Base-by-base conservation (phyloP, 1,140 invertebrate species). In the Pteromalus puparum region DNA sequence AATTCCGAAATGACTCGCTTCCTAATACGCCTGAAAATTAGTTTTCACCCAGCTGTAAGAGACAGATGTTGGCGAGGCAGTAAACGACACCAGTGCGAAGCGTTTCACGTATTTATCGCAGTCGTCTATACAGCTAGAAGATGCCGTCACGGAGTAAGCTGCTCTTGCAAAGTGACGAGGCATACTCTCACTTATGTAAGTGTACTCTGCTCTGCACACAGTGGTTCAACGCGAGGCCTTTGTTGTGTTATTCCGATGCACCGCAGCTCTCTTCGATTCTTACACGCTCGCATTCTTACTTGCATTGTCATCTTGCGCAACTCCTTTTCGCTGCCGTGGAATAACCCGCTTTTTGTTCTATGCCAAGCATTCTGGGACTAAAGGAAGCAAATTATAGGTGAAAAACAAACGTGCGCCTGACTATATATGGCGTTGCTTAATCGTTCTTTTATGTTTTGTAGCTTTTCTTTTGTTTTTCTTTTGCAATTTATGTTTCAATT, bases 161-260 rank as follows among this genome's bases (percentile, higher is more conserved):
- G 72, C 34, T 74, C 53, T 61, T 34, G 3, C 38, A 42, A 74
- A 74, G 34, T 74, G 72, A 38, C 34, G 72, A 74, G 34, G 72
- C 21, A n/a, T n/a, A 42, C 72, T 74, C 72, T 42, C 21, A n/a
- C 72, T 74, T 74, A 42, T n/a, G 72, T 42, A 74, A 74, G 72
- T 38, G 72, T 9, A 7, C 38, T 9, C 26, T 73, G 48, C 18
- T 53, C 48, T 53, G 12, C 21, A 61, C 21, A 61, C 21, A 3
- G 53, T 3, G 18, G 53, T 42, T 42, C 72, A 34, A 21, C 34
- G 34, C 28, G 72, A 34, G 21, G 15, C 72, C 34, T 74, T 74
- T 74, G 34, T 74, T 74, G 72, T 74, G 21, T n/a, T 74, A 28
- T n/a, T 42, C 15, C 72, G 72, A 34, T 9, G 28, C 72, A 7